These are phyloP conservation scores for Asbolus verrucosus DNA, from an alignment of 1,140 invertebrate genomes.

Conservation along the genomic window DNA sequence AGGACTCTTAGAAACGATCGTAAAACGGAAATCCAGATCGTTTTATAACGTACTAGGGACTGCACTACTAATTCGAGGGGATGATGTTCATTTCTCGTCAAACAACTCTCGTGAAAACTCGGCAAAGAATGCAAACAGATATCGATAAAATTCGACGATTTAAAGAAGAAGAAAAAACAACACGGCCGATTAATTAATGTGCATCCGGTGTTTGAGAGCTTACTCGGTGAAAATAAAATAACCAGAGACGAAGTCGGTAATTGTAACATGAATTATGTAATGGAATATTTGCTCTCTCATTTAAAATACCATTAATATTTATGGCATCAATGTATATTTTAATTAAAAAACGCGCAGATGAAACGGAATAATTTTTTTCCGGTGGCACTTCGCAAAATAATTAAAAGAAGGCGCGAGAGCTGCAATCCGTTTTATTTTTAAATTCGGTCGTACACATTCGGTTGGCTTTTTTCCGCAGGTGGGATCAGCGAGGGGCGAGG, in stretches of 20 bases:
- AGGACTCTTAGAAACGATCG: conserved; percentile 44
- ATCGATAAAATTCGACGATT: no score
- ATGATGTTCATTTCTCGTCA: conserved; percentile 46
- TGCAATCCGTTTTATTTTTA: no score
- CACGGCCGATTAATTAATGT: conserved; percentile 18
- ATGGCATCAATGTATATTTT: conserved; percentile 40
- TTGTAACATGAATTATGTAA: conserved; percentile 37
- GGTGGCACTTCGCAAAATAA: conserved; percentile 11
- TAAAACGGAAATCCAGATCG: conserved; percentile 52
- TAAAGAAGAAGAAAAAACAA: conserved; percentile 2
- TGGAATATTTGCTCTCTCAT: conserved; percentile 40
- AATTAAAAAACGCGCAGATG: conserved; percentile 32
- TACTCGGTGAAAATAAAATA: conserved; percentile 11
- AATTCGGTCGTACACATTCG: no score
- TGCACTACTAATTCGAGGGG: conserved; percentile 48
- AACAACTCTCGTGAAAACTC: no score
- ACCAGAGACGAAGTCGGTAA: conserved; percentile 21
- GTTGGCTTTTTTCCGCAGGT: no score
- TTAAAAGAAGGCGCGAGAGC: no score
- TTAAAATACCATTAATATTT: conserved; percentile 43
- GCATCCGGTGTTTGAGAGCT: not conserved
- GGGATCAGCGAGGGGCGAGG: no score
- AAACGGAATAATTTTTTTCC: conserved; percentile 29
- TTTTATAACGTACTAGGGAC: conserved; percentile 48
- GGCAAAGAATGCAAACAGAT: conserved; percentile 30